Conservation (phyloP, 64 coral and sea anemone genomes). For the Montipora foliosa region DNA sequence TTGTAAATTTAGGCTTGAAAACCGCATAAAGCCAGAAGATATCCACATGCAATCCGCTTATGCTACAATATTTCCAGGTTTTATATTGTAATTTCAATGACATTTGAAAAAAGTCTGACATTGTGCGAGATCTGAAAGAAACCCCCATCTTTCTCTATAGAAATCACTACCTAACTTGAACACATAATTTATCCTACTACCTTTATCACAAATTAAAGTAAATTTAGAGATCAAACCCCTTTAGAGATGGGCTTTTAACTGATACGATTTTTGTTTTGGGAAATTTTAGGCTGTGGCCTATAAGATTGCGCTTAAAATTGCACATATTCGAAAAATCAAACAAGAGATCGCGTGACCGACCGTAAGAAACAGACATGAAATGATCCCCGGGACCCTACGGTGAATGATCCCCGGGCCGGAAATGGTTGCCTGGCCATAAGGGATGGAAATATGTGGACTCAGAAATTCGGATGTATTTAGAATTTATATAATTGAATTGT, state of each 20-base stretch:
- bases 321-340: not conserved
- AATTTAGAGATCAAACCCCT: not conserved
- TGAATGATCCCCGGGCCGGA: too few species aligned
- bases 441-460: too few species aligned
- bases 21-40: not conserved
- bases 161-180: not conserved
- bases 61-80: not conserved
- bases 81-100: not conserved
- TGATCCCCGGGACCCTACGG: too few species aligned
- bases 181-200: not conserved
- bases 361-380: not conserved
- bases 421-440: too few species aligned
- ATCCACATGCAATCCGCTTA: conserved; percentile 18
- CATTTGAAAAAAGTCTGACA: not conserved
- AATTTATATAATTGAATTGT: too few species aligned
- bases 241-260: not conserved
- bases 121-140: not conserved
- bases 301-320: not conserved
- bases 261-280: conserved; percentile 4
- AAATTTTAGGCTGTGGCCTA: not conserved
- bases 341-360: conserved; percentile 15
- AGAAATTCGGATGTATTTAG: too few species aligned
- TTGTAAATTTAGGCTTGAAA: conserved; percentile 15
- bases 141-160: not conserved
- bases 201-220: conserved; percentile 21